Evolutionary conservation across 2,888 invertebrate genomes (phyloP), one percentile per base, ranked within the genome.

Genomic region (Coelinius sp.): DNA sequence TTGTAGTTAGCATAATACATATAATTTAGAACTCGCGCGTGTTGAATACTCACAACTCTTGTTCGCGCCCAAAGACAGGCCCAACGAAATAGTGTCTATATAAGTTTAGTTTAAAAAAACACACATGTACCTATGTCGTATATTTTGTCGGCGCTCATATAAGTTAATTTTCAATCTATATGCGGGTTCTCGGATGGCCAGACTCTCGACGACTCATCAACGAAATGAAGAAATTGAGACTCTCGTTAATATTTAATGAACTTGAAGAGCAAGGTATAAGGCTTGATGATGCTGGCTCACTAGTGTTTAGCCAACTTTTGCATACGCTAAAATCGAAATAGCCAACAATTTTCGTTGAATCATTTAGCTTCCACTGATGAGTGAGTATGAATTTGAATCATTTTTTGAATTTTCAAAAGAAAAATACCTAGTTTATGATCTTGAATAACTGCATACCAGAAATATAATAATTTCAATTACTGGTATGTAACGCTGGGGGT

Each of bases 101-200:
- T 35, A 20, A 59, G 31, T 31, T 25, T 49, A 49, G 46, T 17
- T 59, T 59, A 17, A 17, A 59, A 17, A 59, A 59, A 35, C 35
- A 59, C 17, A 35, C 35, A 17, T 59, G 35, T 20, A 20, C 31
- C 79, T 74, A 79, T 76, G 79, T 77, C 78, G 80, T 83, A 83
- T 87, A 86, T 87, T 86, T 86, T 84, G 86, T 83, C 83, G 86
- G 84, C 83, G 84, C 86, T 87, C 87, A 85, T 87, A 87, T 87
- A 87, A 87, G 87, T 87, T 87, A 87, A 87, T 87, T 88, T 88
- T 87, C 87, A 87, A 88, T 87, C 87, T 87, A 87, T 87, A 87
- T 87, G 87, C 87, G 84, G 85, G 82, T 81, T n/a, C 82, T 79
- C 74, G 79, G 79, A 83, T 84, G 83, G 83, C 31, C 81, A 83